phyloP scores from a whole-genome alignment of 2,888 invertebrate species.

The Ctena decussata region DNA sequence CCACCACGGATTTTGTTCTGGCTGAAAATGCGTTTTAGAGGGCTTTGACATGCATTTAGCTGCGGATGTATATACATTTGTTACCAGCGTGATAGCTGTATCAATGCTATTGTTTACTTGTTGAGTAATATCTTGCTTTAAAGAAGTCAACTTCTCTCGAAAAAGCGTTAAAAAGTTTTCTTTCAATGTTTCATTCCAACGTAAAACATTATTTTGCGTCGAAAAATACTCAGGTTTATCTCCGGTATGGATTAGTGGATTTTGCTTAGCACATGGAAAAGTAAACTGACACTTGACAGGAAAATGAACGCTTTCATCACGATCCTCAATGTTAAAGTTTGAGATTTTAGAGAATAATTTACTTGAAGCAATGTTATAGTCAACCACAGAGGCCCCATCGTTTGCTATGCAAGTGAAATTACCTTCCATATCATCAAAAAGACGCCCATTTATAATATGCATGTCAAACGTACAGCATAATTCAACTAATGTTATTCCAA shows the following conservation, averaged over 20 bases:
- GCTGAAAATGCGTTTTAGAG: background rate
- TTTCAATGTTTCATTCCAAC: background rate
- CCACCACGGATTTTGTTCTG: background rate
- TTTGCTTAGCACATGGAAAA: background rate
- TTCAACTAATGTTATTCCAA: constrained; percentile 24
- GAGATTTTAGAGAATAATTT: constrained; percentile 9
- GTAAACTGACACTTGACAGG: constrained; percentile 12
- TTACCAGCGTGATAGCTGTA: background rate
- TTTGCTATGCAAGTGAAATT: constrained; percentile 24
- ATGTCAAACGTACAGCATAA: constrained; percentile 27
- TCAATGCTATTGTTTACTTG: constrained; percentile 8
- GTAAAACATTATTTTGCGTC: background rate
- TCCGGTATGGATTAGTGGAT: background rate
- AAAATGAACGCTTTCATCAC: constrained; percentile 21
- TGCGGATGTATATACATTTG: background rate
- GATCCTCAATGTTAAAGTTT: constrained; percentile 9
- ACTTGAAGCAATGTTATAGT: constrained; percentile 28
- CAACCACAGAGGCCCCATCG: constrained; percentile 27
- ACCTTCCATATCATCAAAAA: constrained; percentile 1
- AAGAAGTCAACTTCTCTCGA: background rate
- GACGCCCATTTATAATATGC: constrained; percentile 34
- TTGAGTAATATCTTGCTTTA: background rate
- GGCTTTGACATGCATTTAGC: background rate
- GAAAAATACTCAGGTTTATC: background rate
- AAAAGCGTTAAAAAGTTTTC: background rate